Evolutionary conservation across 2,797 vertebrate genomes (phyloP).

Genomic region (Masticophis lateralis): DNA sequence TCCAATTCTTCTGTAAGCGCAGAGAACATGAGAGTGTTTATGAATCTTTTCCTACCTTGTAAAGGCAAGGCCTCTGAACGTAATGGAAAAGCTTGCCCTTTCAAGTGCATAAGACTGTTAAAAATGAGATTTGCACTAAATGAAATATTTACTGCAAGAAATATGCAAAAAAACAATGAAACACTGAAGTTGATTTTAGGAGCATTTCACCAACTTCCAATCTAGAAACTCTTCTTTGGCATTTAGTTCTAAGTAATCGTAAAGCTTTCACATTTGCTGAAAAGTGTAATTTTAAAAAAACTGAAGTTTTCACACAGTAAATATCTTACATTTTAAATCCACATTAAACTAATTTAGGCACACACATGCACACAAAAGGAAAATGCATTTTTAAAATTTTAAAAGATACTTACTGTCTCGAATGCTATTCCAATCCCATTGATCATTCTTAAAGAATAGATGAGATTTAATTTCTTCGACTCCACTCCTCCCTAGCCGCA

Average conservation of each 20-base stretch:
- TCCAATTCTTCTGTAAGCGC: not conserved
- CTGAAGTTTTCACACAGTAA: not conserved
- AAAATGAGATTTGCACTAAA: not conserved
- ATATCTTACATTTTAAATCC: not conserved
- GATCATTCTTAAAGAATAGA: constrained; percentile 94
- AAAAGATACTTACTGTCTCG: constrained; percentile 86
- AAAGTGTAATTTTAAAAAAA: not conserved
- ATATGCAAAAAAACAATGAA: not conserved
- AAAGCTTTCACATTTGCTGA: not conserved
- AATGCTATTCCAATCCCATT: constrained; percentile 96
- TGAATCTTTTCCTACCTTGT: not conserved
- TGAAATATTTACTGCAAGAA: not conserved
- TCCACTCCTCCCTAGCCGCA: constrained; percentile 92
- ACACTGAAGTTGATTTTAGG: constrained; percentile 6
- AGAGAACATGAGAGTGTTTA: not conserved
- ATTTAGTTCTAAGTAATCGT: not conserved
- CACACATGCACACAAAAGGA: constrained; percentile 6
- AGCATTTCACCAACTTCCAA: not conserved
- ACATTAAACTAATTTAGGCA: constrained; percentile 3
- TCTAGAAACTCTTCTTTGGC: not conserved
- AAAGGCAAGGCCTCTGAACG: not conserved
- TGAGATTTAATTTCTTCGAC: constrained; percentile 97
- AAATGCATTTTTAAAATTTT: constrained; percentile 36
- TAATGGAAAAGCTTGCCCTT: not conserved
- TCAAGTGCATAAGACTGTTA: not conserved